Base-by-base conservation (phyloP, 2,113 vertebrate genomes). In the Ciconia boyciana region DNA sequence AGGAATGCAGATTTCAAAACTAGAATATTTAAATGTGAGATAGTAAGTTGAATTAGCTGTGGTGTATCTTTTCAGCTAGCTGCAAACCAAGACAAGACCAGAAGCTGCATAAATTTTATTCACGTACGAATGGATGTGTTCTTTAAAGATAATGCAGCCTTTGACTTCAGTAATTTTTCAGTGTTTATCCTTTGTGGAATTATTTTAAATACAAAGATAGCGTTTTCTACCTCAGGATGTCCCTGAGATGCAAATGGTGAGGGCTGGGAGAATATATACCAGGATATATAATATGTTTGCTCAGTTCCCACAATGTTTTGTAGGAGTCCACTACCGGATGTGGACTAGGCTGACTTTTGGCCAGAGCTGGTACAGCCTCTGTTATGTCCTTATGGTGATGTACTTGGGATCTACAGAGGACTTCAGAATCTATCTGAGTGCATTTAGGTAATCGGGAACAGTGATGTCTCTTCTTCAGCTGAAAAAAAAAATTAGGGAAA, bases 381-480 rank as follows among this genome's bases (percentile, higher is more conserved):
- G 25, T 68, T 64, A 28, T 2, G 10, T 41, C 41, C 19, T 54
- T 86, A 13, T 0, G 0, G 4, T 6, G 10, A 21, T 17, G 19
- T 41, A 32, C 19, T 66, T 52, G 34, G 32, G 7, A 52, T 79
- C 46, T 71, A 8, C 29, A 46, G 41, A 71, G 22, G 31, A 28
- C 41, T 70, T 78, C 24, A 66, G 46, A 52, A 28, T 32, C 5
- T 28, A 29, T 60, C 22, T 55, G 3, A 44, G 22, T 41, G 9
- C 18, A 5, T 92, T 69, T 60, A 24, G 6, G 4, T 80, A 19
- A 48, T 69, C 13, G 2, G 36, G 54, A 58, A 17, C n/a, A 65
- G 17, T 60, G 22, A 46, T 62, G 20, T n/a, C 15, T 49, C 11
- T n/a, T 81, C 24, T 49, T 62, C 34, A 83, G 18, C 13, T 71